A percentile compares a stretch with the other conserved stretches of the same genome.
These are phyloP conservation scores for Globodera rostochiensis DNA, from an alignment of 1,140 invertebrate species.

Conservation along the genomic window DNA sequence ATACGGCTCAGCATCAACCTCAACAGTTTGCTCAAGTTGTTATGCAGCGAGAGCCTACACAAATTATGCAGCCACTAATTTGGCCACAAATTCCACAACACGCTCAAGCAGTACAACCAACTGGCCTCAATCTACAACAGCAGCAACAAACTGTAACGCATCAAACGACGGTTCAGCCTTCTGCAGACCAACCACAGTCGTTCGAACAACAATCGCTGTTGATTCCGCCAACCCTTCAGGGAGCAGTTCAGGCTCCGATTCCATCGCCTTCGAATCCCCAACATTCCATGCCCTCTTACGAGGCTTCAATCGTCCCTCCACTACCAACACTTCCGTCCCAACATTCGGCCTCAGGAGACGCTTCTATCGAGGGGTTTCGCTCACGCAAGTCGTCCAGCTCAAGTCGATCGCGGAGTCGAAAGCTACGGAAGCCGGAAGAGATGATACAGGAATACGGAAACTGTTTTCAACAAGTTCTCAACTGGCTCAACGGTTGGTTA, in stretches of 20 bases:
- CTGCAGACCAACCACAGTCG: background rate
- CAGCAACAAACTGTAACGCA: background rate
- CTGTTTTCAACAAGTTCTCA: constrained; percentile 52
- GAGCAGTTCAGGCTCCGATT: constrained; percentile 12
- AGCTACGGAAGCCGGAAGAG: constrained; percentile 52
- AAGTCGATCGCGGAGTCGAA: constrained; percentile 36
- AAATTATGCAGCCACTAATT: background rate
- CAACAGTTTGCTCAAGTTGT: constrained; percentile 15
- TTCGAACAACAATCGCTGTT: constrained; percentile 13
- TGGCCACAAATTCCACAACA: background rate
- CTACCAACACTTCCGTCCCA: constrained; percentile 6
- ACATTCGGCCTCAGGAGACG: constrained; percentile 1
- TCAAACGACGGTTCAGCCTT: background rate
- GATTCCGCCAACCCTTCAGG: constrained; percentile 9
- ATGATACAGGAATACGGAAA: constrained; percentile 54
- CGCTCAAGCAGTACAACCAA: background rate
- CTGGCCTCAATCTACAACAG: background rate
- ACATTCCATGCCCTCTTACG: constrained; percentile 2
- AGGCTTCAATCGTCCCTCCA: constrained; percentile 21
- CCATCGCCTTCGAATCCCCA: constrained; percentile 7
- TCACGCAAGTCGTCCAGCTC: constrained; percentile 61
- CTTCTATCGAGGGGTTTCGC: constrained; percentile 35
- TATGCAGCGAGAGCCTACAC: background rate
- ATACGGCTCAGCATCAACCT: background rate
- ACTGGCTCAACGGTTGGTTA: constrained; percentile 18